Conservation (phyloP, 1,140 invertebrate species). For the Pogonomyrmex californicus region DNA sequence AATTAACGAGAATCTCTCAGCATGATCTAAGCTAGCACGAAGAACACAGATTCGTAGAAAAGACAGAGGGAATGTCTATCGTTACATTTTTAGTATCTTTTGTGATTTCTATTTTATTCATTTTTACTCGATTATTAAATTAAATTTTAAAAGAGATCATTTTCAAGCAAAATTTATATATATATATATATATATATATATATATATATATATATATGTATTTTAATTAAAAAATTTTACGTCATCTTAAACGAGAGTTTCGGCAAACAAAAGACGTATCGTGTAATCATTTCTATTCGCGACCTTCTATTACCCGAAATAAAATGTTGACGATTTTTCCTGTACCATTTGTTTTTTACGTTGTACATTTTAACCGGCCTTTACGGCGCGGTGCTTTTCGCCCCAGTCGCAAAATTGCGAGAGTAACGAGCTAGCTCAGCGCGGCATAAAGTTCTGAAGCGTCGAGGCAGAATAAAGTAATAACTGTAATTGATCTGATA, state of each 20-base stretch:
- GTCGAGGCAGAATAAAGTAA: conserved; percentile 84
- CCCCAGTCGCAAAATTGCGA: conserved; percentile 76
- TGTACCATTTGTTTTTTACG: conserved; percentile 66
- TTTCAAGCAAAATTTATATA: background rate
- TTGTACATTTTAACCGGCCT: conserved; percentile 45
- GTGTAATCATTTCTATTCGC: conserved; percentile 12
- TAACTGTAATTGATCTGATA: conserved; percentile 86
- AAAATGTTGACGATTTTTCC: conserved; percentile 57
- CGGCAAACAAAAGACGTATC: background rate
- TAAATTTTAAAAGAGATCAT: background rate
- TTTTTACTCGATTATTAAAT: background rate
- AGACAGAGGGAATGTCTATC: background rate
- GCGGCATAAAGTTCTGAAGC: conserved; percentile 79
- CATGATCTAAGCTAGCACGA: background rate
- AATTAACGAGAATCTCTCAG: conserved; percentile 58
- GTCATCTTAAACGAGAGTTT: background rate
- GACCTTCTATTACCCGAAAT: conserved; percentile 28
- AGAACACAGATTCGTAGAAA: background rate
- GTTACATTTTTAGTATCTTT: background rate
- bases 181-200: background rate
- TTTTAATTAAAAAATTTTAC: background rate
- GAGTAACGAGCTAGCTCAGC: conserved; percentile 81
- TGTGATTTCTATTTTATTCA: background rate
- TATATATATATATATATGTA: background rate
- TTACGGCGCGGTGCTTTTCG: conserved; percentile 66